phyloP scores from a whole-genome alignment of 1,140 invertebrate genomes.

The Neodiprion virginianus region DNA sequence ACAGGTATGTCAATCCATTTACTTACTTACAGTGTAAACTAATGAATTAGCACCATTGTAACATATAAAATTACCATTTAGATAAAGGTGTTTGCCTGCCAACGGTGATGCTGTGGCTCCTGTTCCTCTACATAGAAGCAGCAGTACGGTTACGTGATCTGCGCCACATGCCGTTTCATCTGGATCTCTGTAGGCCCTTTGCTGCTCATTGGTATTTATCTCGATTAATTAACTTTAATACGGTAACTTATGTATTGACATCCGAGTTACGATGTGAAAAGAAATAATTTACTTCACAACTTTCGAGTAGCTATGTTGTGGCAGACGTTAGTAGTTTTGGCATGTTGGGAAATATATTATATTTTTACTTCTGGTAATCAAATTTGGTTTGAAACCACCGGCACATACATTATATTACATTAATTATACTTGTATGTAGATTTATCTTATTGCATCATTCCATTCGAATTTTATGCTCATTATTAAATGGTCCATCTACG shows the following conservation, averaged over 20 bases:
- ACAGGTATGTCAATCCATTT: conserved; percentile 75
- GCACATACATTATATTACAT: too few species aligned
- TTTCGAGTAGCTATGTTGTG: neutral
- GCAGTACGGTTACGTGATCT: conserved; percentile 86
- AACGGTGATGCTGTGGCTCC: conserved; percentile 92
- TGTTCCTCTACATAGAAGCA: conserved; percentile 96
- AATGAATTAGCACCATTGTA: conserved; percentile 1
- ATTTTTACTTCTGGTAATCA: too few species aligned
- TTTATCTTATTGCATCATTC: too few species aligned
- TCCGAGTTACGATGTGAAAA: neutral
- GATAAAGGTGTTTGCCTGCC: conserved; percentile 94
- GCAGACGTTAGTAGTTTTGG: too few species aligned
- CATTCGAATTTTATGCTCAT: too few species aligned
- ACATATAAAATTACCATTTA: conserved; percentile 44
- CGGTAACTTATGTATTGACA: neutral
- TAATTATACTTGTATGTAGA: too few species aligned
- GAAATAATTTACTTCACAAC: neutral
- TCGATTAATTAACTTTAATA: conserved; percentile 29
- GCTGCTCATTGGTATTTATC: conserved; percentile 93
- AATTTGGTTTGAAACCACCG: too few species aligned
- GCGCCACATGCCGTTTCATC: conserved; percentile 86
- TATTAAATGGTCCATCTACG: too few species aligned
- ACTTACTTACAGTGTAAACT: conserved; percentile 1
- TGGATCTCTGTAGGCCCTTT: conserved; percentile 96
- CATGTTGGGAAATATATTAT: too few species aligned